Base-by-base conservation (phyloP, 2,113 vertebrate genomes). In the Equus quagga region DNA sequence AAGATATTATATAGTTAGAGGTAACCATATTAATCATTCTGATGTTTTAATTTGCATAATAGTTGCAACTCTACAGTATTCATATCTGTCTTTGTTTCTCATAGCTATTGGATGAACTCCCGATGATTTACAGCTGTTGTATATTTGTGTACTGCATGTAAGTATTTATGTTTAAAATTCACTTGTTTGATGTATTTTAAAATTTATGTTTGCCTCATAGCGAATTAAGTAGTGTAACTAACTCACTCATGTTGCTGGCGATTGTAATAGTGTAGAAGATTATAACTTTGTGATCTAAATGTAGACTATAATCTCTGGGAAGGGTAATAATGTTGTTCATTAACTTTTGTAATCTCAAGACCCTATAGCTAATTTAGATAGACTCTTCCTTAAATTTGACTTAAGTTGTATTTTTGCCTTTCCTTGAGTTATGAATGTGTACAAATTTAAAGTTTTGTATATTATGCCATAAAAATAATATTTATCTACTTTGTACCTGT, bases 101-200 rank as follows among this genome's bases (percentile, higher is more conserved):
- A 56, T 96, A 99, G 99, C 98, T 99, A 67, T 98, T 99, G 99
- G 99, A 99, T 91, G 99, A 99, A 97, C 98, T 99, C 98, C 99
- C 99, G 67, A 99, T 99, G 99, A 99, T 99, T 98, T 99, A 99
- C 99, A 99, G 99, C 97, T 99, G 99, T 96, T 99, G 99, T 89
- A 97, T 99, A 78, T 99, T 99, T 98, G 99, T 99, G 96, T 99
- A 99, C 99, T 99, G 99, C 98, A 98, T 99, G 99, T 99, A 99
- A 99, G 99, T 99, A 98, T 72, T 98, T 83, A 60, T 0, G 5
- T 91, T 96, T 96, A 79, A 97, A 92, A 65, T 79, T 94, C 15
- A 78, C 2, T 88, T 88, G 13, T 78, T 94, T 94, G 41, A 73
- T 95, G 28, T 82, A 51, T 85, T 96, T 94, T 96, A 51, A 87